Evolutionary conservation across 2,797 vertebrate genomes (phyloP).

Genomic region (Numenius phaeopus): DNA sequence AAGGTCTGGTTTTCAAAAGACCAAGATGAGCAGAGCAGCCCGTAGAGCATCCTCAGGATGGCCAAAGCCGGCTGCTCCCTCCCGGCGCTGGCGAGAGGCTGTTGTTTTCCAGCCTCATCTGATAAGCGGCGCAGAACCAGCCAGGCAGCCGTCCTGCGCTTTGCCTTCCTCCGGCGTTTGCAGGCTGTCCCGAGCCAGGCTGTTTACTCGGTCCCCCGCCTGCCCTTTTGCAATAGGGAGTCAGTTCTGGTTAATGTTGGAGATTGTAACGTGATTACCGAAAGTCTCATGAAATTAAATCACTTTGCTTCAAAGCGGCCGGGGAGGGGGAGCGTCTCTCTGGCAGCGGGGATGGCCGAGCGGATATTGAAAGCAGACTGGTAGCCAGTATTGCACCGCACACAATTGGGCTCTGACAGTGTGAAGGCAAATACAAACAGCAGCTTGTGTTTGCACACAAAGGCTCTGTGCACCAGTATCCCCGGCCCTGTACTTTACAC

Average conservation of each 20-base stretch:
- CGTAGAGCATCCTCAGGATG: not conserved
- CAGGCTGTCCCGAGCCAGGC: conserved; percentile 37
- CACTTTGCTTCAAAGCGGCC: conserved; percentile 87
- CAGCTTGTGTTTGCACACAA: conserved; percentile 61
- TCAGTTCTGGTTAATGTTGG: conserved; percentile 87
- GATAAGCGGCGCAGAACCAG: conserved; percentile 21
- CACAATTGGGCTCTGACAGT: conserved; percentile 72
- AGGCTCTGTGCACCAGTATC: conserved; percentile 64
- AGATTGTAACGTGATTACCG: conserved; percentile 80
- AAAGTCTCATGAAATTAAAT: conserved; percentile 83
- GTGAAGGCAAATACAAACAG: conserved; percentile 72
- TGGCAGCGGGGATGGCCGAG: conserved; percentile 77
- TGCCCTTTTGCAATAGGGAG: conserved; percentile 64
- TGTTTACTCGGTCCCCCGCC: conserved; percentile 54
- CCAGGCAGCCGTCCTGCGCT: conserved; percentile 31
- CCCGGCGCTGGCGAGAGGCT: conserved; percentile 45
- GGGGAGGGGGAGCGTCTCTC: conserved; percentile 69
- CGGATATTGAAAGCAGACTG: conserved; percentile 81
- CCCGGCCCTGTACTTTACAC: conserved; percentile 78
- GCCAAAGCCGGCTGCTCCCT: conserved; percentile 64
- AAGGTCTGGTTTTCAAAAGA: not conserved
- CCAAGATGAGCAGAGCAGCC: conserved; percentile 41
- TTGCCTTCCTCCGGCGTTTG: conserved; percentile 5
- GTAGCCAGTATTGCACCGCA: conserved; percentile 74
- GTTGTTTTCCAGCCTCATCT: conserved; percentile 32